A percentile compares a stretch with the other conserved stretches of the same genome.
These are phyloP conservation scores for Urocitellus parryii DNA, from an alignment of 2,113 vertebrate species.

Conservation along the genomic window DNA sequence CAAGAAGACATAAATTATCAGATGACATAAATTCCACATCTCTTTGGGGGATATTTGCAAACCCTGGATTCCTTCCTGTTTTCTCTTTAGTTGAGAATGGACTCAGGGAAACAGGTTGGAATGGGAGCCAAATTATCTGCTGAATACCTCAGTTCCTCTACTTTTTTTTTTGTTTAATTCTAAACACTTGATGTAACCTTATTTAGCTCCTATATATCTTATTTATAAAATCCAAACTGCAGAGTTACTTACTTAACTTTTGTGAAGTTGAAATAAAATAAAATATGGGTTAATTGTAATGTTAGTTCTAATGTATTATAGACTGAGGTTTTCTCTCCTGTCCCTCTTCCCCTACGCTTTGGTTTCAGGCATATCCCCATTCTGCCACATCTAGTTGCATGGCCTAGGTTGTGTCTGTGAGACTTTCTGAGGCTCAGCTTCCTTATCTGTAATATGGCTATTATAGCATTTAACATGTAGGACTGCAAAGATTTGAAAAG, in stretches of 20 bases:
- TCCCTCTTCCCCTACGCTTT: not conserved
- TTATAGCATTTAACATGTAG: not conserved
- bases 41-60: not conserved
- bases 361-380: not conserved
- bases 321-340: not conserved
- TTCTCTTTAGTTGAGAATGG: not conserved
- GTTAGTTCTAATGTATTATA: not conserved
- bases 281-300: not conserved
- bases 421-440: not conserved
- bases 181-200: not conserved
- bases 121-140: not conserved
- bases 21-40: not conserved
- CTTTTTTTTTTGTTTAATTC: not conserved
- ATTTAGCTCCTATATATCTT: not conserved
- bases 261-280: not conserved
- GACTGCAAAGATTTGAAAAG: not conserved
- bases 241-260: not conserved
- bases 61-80: not conserved
- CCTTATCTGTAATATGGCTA: not conserved
- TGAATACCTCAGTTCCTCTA: not conserved
- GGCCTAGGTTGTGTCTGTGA: not conserved
- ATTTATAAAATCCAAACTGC: not conserved
- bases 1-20: not conserved
- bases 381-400: not conserved
- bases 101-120: not conserved